Conservation (phyloP, 2,113 vertebrate genomes). For the Datnioides undecimradiatus region DNA sequence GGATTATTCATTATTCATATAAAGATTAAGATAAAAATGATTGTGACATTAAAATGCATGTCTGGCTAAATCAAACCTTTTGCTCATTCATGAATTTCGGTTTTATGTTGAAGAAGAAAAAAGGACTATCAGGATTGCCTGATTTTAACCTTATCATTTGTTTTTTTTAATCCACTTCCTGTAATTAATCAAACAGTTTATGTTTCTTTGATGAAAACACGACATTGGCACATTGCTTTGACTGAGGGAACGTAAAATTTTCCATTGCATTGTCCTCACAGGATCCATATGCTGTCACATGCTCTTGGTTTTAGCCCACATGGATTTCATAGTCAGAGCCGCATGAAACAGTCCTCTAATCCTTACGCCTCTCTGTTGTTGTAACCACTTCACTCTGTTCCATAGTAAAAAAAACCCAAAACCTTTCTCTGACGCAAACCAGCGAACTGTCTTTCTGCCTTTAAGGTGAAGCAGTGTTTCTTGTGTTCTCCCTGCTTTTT, state of each 20-base stretch:
- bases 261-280: not conserved
- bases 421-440: not conserved
- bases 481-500: not conserved
- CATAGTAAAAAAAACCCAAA: not conserved
- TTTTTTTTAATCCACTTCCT: not conserved
- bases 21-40: conserved; percentile 17
- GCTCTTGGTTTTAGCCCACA: conserved; percentile 43
- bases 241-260: not conserved
- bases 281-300: conserved; percentile 39
- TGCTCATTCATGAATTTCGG: conserved; percentile 20
- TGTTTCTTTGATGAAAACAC: conserved; percentile 17
- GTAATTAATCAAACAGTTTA: too few relatives aligned
- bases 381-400: conserved; percentile 47
- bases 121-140: not conserved
- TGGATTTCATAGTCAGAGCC: conserved; percentile 33
- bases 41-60: not conserved
- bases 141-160: conserved; percentile 15
- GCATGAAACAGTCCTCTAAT: conserved; percentile 24
- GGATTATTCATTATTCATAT: conserved; percentile 18
- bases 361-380: conserved; percentile 42
- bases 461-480: not conserved
- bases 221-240: not conserved
- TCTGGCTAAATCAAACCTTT: not conserved
- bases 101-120: conserved; percentile 23
- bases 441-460: not conserved